Evolutionary conservation across 1,140 invertebrate species (phyloP).

Genomic region (Pseudomyrmex cubaensis): DNA sequence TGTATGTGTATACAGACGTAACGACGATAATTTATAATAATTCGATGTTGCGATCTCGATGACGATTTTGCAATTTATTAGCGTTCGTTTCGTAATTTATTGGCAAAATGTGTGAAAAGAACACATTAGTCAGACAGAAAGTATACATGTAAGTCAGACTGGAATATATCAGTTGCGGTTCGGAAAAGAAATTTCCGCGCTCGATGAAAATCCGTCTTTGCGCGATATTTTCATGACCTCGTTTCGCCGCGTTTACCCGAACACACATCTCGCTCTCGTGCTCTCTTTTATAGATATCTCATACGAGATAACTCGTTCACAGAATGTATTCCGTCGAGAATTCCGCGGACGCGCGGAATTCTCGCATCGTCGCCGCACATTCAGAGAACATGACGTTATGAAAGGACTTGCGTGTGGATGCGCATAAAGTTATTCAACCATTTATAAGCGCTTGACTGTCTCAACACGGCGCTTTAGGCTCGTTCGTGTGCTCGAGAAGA

Average conservation of each 20-base stretch:
- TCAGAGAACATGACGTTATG: constrained; percentile 46
- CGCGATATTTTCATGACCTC: constrained; percentile 38
- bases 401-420: constrained; percentile 14
- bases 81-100: neutral
- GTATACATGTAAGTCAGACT: neutral
- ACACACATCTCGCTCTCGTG: constrained; percentile 2
- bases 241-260: constrained; percentile 19
- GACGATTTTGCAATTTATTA: neutral
- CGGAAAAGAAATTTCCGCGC: neutral
- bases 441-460: constrained; percentile 19
- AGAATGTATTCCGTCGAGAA: constrained; percentile 40
- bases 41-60: neutral
- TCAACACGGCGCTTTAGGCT: constrained; percentile 20
- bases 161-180: neutral
- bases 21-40: neutral
- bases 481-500: neutral
- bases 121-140: neutral
- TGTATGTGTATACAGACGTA: neutral
- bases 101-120: neutral
- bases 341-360: constrained; percentile 15
- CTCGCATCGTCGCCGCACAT: constrained; percentile 10
- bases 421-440: constrained; percentile 17
- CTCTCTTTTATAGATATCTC: constrained; percentile 53
- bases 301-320: constrained; percentile 26
- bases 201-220: neutral